phyloP scores from a whole-genome alignment of 2,888 invertebrate genomes.

The Polylopha cassiicola region DNA sequence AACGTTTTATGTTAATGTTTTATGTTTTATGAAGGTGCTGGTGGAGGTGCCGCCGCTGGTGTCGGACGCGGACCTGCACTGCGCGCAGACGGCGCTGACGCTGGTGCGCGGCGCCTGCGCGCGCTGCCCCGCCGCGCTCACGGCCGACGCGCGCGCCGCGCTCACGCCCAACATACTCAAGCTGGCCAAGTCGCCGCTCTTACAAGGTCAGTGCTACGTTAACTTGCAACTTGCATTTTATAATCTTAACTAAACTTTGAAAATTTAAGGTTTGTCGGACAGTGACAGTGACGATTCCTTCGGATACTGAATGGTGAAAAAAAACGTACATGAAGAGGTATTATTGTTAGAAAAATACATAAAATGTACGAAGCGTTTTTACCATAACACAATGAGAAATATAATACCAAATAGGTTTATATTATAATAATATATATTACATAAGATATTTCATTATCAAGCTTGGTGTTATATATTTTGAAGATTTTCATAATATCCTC shows the following conservation, averaged over 20 bases:
- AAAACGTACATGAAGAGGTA: too few species aligned
- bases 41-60: conserved; percentile 93
- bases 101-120: conserved; percentile 89
- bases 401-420: too few species aligned
- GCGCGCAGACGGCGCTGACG: conserved; percentile 93
- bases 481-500: too few species aligned
- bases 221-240: neutral
- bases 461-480: too few species aligned
- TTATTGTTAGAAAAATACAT: too few species aligned
- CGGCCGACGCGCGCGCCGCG: conserved; percentile 82
- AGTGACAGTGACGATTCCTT: too few species aligned
- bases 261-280: too few species aligned
- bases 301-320: too few species aligned
- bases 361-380: too few species aligned
- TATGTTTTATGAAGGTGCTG: conserved; percentile 77
- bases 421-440: too few species aligned
- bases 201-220: conserved; percentile 81
- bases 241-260: neutral
- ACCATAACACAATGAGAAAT: too few species aligned
- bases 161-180: conserved; percentile 91
- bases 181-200: conserved; percentile 92
- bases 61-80: conserved; percentile 96
- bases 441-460: too few species aligned
- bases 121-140: conserved; percentile 86
- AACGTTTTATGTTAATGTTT: conserved; percentile 4